Evolutionary conservation across 2,888 invertebrate species (phyloP), one percentile per base, ranked within the genome.

Genomic region (Ernsta delagoae): DNA sequence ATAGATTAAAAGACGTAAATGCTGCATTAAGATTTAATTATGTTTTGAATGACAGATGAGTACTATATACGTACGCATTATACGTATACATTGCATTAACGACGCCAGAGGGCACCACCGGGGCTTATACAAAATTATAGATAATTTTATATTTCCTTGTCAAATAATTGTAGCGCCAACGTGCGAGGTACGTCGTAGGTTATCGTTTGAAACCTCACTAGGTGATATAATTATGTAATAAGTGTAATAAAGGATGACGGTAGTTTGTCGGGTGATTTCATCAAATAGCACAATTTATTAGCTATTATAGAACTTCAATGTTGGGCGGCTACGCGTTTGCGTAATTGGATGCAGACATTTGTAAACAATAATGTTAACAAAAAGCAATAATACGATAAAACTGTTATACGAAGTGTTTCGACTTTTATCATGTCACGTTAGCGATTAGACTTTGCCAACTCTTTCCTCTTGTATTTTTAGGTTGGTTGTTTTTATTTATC

Each of bases 181-280:
- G 89, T 86, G 91, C 86, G 91, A 83, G 90, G 87, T 72, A 71
- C 71, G 69, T 76, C 74, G 83, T 91, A 90, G 90, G 82, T 80
- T 89, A 90, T 88, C 81, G 86, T 90, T 90, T 89, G 88, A 88
- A 90, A 91, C 92, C 92, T 92, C 91, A 92, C 86, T 92, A 92
- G 92, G 87, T 88, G 88, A 90, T 90, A 87, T 86, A 81, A 81
- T 83, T 4, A 3, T 24, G 24, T 78, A 79, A 75, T 87, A 88
- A 85, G 83, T 73, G 80, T 84, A 85, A 76, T 78, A 84, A 83
- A 79, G 80, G 83, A 82, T 77, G 84, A 82, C 73, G 79, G 78
- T 83, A 80, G 83, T 81, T 77, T 77, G 78, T 78, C 78, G 84
- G 80, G 78, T 80, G 88, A 83, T 85, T 83, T 83, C 84, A 82